Percentiles rank a stretch among this genome's conserved stretches.
Conservation (phyloP, 2,797 vertebrate genomes). For the Distichodus sexfasciatus region DNA sequence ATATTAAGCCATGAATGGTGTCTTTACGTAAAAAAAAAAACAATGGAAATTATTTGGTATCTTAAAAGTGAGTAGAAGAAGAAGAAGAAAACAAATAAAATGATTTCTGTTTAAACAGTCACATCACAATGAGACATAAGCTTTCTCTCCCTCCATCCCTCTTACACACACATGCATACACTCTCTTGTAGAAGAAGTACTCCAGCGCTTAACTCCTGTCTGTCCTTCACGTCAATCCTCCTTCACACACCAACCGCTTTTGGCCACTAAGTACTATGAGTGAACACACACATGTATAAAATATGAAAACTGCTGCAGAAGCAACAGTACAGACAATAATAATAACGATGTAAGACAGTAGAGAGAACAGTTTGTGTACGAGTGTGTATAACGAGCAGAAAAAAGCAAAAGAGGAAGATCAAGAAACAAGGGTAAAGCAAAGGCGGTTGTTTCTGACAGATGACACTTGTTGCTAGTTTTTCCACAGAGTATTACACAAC, state of each 20-base stretch:
- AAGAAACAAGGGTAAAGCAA: neutral
- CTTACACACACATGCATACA: too few relatives aligned
- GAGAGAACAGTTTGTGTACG: constrained; percentile 16
- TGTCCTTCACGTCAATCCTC: constrained; percentile 56
- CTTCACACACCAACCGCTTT: constrained; percentile 67
- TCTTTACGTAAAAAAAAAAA: too few relatives aligned
- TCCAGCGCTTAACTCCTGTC: constrained; percentile 50
- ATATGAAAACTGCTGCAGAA: too few relatives aligned
- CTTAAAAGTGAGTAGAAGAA: too few relatives aligned
- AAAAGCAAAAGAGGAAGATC: neutral
- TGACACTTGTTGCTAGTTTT: constrained; percentile 59
- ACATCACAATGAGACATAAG: too few relatives aligned
- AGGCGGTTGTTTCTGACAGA: constrained; percentile 60
- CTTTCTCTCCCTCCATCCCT: constrained; percentile 9
- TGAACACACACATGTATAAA: neutral
- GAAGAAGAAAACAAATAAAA: too few relatives aligned
- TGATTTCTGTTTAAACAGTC: too few relatives aligned
- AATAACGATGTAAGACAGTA: too few relatives aligned
- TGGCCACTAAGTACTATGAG: constrained; percentile 35
- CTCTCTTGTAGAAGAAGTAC: constrained; percentile 24
- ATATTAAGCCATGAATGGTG: too few relatives aligned
- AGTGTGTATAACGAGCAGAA: constrained; percentile 32
- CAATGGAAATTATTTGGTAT: too few relatives aligned
- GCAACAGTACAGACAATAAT: too few relatives aligned
- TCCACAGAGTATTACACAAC: constrained; percentile 58